phyloP scores from a whole-genome alignment of 2,888 invertebrate genomes.

The Furcula furcula region DNA sequence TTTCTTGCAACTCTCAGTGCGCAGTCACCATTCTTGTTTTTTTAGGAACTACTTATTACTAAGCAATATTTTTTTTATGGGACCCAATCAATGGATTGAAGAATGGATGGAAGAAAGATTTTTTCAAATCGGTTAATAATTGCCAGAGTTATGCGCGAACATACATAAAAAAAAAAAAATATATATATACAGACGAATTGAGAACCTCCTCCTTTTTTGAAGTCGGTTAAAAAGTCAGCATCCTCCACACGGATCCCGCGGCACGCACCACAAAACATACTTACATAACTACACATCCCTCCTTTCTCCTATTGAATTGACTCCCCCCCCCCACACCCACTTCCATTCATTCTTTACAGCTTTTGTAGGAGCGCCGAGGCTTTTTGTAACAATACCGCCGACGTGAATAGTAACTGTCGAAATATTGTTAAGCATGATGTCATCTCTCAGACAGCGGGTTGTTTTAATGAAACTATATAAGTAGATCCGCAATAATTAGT shows the following conservation, averaged over 20 bases:
- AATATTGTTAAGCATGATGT: slow-evolving; percentile 67
- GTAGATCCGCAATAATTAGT: slow-evolving; percentile 12
- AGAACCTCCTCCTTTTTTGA: slow-evolving; percentile 10
- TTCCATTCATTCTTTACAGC: slow-evolving; percentile 74
- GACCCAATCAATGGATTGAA: too few species aligned
- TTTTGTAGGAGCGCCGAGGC: slow-evolving; percentile 70
- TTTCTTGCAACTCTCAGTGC: too few species aligned
- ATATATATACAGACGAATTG: too few species aligned
- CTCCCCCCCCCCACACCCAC: slow-evolving; percentile 55
- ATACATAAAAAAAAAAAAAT: too few species aligned
- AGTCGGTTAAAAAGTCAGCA: slow-evolving; percentile 23
- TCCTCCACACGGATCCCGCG: slow-evolving; percentile 28
- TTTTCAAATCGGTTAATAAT: too few species aligned
- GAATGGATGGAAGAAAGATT: too few species aligned
- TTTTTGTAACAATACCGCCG: slow-evolving; percentile 68
- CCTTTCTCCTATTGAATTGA: slow-evolving; percentile 69
- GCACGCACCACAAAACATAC: slow-evolving; percentile 70
- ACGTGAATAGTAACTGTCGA: slow-evolving; percentile 70
- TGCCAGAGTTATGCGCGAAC: too few species aligned
- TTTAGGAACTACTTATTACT: too few species aligned
- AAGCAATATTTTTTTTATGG: too few species aligned
- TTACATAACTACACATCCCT: slow-evolving; percentile 70
- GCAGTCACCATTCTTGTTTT: too few species aligned
- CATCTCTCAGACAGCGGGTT: slow-evolving; percentile 41
- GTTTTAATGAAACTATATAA: slow-evolving; percentile 23